Evolutionary conservation across 2,888 invertebrate genomes (phyloP).

Genomic region (Seira ritae): DNA sequence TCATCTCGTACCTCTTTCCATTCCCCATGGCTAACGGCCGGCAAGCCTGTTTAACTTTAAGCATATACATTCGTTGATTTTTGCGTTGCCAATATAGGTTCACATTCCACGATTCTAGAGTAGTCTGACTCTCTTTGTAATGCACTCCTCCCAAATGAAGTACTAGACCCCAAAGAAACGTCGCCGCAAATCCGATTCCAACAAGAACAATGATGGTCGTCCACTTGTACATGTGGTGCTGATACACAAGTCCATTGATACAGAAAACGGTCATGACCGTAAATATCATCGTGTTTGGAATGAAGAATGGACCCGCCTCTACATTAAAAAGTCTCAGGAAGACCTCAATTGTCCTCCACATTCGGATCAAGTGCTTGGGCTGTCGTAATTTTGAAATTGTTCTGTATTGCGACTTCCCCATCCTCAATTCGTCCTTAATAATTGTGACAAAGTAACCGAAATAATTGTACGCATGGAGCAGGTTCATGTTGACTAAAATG

Average conservation of each 20-base stretch:
- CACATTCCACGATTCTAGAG: slow-evolving; percentile 1
- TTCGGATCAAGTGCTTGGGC: not conserved
- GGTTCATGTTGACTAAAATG: not conserved
- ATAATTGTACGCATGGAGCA: not conserved
- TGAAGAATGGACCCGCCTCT: not conserved
- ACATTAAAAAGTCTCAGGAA: not conserved
- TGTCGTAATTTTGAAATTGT: not conserved
- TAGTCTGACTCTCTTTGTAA: not conserved
- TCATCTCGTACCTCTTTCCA: slow-evolving; percentile 15
- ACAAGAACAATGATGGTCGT: slow-evolving; percentile 8
- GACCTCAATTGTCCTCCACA: slow-evolving; percentile 23
- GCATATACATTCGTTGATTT: slow-evolving; percentile 5
- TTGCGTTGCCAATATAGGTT: not conserved
- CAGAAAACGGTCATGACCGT: slow-evolving; percentile 4
- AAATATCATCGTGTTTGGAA: slow-evolving; percentile 24
- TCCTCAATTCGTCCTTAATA: not conserved
- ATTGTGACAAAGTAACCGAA: slow-evolving; percentile 3
- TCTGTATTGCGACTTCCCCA: slow-evolving; percentile 18
- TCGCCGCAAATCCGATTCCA: not conserved
- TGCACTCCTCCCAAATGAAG: not conserved
- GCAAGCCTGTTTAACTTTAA: not conserved
- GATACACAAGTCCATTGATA: slow-evolving; percentile 11
- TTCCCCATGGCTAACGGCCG: not conserved
- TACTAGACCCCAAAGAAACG: not conserved
- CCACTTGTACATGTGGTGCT: not conserved